phyloP scores from a whole-genome alignment of 2,797 vertebrate species.

The Chrysolophus pictus region DNA sequence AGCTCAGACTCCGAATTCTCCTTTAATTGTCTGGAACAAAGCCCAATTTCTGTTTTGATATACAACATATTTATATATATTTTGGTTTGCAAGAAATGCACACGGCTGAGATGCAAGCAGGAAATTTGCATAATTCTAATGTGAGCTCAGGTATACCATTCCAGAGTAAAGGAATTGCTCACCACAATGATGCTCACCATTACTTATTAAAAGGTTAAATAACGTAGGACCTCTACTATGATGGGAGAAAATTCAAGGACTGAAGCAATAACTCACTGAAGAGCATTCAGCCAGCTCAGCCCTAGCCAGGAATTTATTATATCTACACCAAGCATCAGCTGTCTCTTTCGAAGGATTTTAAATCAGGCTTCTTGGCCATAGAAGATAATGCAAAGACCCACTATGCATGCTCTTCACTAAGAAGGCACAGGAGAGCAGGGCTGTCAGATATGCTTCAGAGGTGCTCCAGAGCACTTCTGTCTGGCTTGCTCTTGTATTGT shows the following conservation, averaged over 20 bases:
- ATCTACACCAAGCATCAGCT: background rate
- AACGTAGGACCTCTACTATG: background rate
- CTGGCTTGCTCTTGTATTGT: background rate
- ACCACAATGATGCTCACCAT: background rate
- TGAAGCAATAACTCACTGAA: background rate
- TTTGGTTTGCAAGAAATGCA: background rate
- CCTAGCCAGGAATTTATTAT: background rate
- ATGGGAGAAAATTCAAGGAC: background rate
- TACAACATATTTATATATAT: background rate
- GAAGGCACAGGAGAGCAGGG: background rate
- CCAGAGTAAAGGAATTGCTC: background rate
- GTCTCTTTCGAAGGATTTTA: background rate
- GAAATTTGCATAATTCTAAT: background rate
- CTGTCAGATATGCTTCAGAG: background rate
- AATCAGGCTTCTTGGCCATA: accelerated
- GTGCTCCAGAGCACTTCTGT: conserved; percentile 12
- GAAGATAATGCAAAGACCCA: background rate
- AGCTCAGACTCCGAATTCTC: background rate
- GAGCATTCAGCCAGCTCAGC: background rate
- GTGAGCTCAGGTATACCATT: background rate
- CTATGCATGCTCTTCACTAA: background rate
- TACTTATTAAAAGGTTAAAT: background rate
- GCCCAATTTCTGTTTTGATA: background rate
- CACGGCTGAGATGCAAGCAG: background rate
- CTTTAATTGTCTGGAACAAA: background rate